Evolutionary conservation across 2,797 vertebrate genomes (phyloP), one percentile per base, ranked within the genome.

Genomic region (Crocodylus rhombifer): DNA sequence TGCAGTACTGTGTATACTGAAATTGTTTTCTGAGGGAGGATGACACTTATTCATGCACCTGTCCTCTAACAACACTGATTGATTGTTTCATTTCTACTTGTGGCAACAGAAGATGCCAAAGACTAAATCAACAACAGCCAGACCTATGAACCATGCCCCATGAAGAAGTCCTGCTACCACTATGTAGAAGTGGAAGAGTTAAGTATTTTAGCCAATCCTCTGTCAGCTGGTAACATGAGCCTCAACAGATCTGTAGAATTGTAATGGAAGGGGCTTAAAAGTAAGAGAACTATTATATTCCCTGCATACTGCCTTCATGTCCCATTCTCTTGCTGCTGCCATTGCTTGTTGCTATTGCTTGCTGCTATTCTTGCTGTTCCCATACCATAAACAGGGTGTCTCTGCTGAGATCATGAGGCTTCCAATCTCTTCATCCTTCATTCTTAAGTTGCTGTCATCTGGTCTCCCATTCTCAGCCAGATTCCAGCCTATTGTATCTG

Each of bases 261-360:
- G 25, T 25, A 23, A 23, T 36, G 15, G 69, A 42, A 88, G 56
- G 55, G 86, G 36, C 80, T 67, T 86, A 90, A 86, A 93, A 2
- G 2, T 78, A 93, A 93, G 91, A 90, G 89, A 76, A n/a, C 64
- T 21, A 51, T 17, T 77, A 33, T 81, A 90, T 92, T 75, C 33
- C 82, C 57, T 81, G 88, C 84, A 90, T 63, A 65, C 61, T 90
- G 93, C 93, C 80, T 36, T 92, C 9, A 62, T 62, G 4, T 7
- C 14, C 14, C 36, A 51, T 51, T 23, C 69, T 71, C 5, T 21
- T 71, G 21, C 69, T 42, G 33, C 60, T 51, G 9, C 10, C 10
- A 51, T 51, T 51, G 42, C 42, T 51, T 51, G 42, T 51, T 51
- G 42, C 42, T 51, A 10, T 51, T 51, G 42, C 42, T 51, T 51